Conservation (phyloP, 1,140 invertebrate species). For the Archivesica marissinica region DNA sequence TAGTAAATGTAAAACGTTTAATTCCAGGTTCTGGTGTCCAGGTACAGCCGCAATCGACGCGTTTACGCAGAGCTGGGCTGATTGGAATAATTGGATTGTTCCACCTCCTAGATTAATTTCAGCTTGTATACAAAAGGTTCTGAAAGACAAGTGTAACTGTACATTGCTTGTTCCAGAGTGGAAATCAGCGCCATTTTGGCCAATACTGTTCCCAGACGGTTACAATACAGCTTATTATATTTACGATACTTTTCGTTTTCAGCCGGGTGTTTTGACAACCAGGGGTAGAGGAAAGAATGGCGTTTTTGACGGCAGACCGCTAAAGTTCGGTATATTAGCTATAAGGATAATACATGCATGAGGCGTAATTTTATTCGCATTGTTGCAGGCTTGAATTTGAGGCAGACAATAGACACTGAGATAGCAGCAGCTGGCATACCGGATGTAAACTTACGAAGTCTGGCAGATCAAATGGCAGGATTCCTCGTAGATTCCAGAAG, state of each 20-base stretch:
- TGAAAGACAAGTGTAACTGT: background rate
- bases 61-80: background rate
- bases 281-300: conserved; percentile 17
- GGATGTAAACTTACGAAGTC: too few species aligned
- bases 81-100: background rate
- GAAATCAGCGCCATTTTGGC: conserved; percentile 18
- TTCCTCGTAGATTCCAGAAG: too few species aligned
- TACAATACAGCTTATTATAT: background rate
- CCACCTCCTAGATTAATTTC: background rate
- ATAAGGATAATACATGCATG: too few species aligned
- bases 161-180: conserved; percentile 6
- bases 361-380: too few species aligned
- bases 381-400: too few species aligned
- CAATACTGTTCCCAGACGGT: background rate
- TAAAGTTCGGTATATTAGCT: too few species aligned
- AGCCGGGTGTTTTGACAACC: background rate
- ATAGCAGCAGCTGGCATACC: too few species aligned
- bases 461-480: too few species aligned
- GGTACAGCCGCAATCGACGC: background rate
- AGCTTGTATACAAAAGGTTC: background rate
- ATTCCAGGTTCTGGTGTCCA: conserved; percentile 23
- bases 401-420: too few species aligned
- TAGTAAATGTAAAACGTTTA: background rate
- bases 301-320: conserved; percentile 33
- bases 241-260: conserved; percentile 4